Evolutionary conservation across 1,140 invertebrate species (phyloP).

Genomic region (Drosophila lacteicornis): DNA sequence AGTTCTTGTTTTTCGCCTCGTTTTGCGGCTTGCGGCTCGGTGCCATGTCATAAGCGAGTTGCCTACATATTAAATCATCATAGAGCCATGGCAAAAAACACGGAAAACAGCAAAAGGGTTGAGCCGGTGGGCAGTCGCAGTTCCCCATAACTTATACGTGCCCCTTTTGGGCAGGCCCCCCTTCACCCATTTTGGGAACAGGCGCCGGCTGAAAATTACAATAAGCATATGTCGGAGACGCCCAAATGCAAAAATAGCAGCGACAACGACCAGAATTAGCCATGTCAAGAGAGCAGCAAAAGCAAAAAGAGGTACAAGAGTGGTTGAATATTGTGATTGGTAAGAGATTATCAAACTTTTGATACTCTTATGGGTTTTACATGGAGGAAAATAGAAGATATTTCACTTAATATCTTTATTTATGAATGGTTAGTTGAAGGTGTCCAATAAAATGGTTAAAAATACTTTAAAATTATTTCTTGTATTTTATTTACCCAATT

Average conservation of each 20-base stretch:
- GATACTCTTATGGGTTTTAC: background rate
- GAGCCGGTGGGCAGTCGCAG: slow-evolving; percentile 40
- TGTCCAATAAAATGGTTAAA: no score
- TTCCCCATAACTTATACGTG: slow-evolving; percentile 4
- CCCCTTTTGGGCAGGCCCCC: slow-evolving; percentile 7
- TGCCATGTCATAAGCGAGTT: slow-evolving; percentile 52
- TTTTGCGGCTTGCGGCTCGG: slow-evolving; percentile 41
- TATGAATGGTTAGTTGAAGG: no score
- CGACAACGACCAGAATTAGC: slow-evolving; percentile 54
- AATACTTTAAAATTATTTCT: no score
- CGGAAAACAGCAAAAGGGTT: slow-evolving; percentile 68
- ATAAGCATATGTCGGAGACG: slow-evolving; percentile 68
- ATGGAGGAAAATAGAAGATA: background rate
- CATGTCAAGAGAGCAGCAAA: slow-evolving; percentile 19
- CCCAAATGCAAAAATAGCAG: slow-evolving; percentile 53
- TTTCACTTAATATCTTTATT: no score
- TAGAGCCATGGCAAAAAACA: slow-evolving; percentile 21
- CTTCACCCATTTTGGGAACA: slow-evolving; percentile 1
- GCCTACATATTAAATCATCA: slow-evolving; percentile 56
- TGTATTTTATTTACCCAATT: no score
- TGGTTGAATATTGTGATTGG: background rate
- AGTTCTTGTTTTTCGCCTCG: slow-evolving; percentile 61
- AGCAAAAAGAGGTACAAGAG: background rate
- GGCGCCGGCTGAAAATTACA: slow-evolving; percentile 72
- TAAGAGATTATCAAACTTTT: background rate